phyloP scores from a whole-genome alignment of 1,140 invertebrate genomes.

The Drusus annulatus region DNA sequence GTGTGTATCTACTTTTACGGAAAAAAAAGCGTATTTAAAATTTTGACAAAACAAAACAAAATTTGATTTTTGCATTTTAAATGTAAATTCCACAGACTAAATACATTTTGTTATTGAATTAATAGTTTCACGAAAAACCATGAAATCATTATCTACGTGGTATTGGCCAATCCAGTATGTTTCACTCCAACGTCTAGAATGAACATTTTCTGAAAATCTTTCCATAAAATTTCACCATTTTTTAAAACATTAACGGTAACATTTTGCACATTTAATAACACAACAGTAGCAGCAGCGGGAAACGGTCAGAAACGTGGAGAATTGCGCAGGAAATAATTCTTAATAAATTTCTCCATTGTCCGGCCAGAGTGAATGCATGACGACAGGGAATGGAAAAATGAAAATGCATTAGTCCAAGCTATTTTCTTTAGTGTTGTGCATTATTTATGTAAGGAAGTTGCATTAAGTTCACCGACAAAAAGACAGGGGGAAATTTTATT shows the following conservation, averaged over 20 bases:
- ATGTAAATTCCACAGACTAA: no score
- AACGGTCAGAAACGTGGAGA: constrained; percentile 39
- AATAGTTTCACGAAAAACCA: no score
- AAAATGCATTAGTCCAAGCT: constrained; percentile 49
- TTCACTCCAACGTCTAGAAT: no score
- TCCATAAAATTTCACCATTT: background rate
- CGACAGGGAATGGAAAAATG: constrained; percentile 51
- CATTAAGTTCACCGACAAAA: constrained; percentile 30
- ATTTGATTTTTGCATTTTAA: no score
- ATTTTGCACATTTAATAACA: constrained; percentile 29
- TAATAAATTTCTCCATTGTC: constrained; percentile 56
- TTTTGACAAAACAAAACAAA: no score
- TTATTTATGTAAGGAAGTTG: constrained; percentile 46
- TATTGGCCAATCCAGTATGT: no score
- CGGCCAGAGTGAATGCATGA: constrained; percentile 51
- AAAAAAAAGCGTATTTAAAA: no score
- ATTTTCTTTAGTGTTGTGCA: constrained; percentile 26
- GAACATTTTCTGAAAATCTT: constrained; percentile 18
- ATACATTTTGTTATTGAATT: no score
- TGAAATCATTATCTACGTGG: no score
- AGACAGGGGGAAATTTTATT: constrained; percentile 23
- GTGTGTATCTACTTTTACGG: no score
- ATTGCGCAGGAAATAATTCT: constrained; percentile 45
- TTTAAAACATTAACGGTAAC: no score
- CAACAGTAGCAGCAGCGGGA: constrained; percentile 20